Percentiles rank a stretch among this genome's conserved stretches.
Conservation (phyloP, 2,888 invertebrate genomes). For the Eupithecia exiguata region DNA sequence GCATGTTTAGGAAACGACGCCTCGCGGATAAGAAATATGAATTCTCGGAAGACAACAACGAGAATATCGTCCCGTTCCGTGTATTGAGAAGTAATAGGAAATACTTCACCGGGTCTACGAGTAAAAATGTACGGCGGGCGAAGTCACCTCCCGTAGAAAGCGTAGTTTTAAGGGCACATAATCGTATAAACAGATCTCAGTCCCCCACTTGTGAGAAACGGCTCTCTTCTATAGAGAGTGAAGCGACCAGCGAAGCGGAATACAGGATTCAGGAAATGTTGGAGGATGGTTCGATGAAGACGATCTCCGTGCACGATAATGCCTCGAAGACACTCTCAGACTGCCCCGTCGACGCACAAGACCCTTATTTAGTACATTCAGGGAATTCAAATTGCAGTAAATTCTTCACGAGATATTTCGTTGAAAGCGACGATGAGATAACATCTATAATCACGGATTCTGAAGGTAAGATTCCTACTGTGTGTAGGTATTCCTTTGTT, state of each 20-base stretch:
- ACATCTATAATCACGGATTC: slow-evolving; percentile 89
- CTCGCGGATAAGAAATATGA: slow-evolving; percentile 96
- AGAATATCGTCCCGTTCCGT: slow-evolving; percentile 86
- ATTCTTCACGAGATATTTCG: slow-evolving; percentile 86
- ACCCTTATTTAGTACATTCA: slow-evolving; percentile 79
- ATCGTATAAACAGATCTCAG: slow-evolving; percentile 72
- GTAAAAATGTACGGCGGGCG: slow-evolving; percentile 64
- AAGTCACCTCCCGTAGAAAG: slow-evolving; percentile 77
- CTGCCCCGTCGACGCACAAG: slow-evolving; percentile 74
- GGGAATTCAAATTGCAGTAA: slow-evolving; percentile 85
- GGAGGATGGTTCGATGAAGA: slow-evolving; percentile 80
- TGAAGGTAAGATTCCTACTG: slow-evolving; percentile 81
- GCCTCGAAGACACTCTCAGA: slow-evolving; percentile 80
- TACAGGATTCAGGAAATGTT: slow-evolving; percentile 80
- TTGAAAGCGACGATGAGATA: slow-evolving; percentile 88
- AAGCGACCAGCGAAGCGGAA: slow-evolving; percentile 76
- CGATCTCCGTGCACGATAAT: slow-evolving; percentile 78
- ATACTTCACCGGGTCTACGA: slow-evolving; percentile 75
- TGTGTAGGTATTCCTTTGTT: neutral
- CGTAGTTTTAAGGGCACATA: slow-evolving; percentile 75
- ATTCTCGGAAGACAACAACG: slow-evolving; percentile 91
- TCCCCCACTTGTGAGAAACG: slow-evolving; percentile 68
- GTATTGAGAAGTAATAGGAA: slow-evolving; percentile 84
- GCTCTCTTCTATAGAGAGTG: slow-evolving; percentile 64
- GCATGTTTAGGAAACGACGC: slow-evolving; percentile 91